These are phyloP conservation scores for Todiramphus saurophagus DNA, from an alignment of 2,113 vertebrate species.

Conservation along the genomic window DNA sequence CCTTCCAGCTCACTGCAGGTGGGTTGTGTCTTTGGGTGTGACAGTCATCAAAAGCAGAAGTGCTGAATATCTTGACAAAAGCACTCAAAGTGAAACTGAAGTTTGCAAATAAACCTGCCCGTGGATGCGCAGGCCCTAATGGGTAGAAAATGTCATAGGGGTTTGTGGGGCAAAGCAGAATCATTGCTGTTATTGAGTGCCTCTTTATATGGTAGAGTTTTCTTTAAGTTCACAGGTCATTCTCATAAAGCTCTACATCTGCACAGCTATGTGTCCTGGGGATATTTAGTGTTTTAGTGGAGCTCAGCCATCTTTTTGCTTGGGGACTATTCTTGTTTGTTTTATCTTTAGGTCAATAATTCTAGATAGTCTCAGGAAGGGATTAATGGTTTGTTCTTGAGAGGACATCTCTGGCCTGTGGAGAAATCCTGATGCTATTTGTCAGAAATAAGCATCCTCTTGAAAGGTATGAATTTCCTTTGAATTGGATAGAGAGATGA, in stretches of 20 bases:
- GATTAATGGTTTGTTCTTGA: not conserved
- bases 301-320: not conserved
- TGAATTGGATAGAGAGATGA: not conserved
- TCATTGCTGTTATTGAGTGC: accelerated
- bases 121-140: not conserved
- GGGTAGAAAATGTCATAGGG: not conserved
- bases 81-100: not conserved
- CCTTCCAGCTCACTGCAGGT: not conserved
- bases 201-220: not conserved
- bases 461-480: not conserved
- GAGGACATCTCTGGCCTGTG: not conserved
- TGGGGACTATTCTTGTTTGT: not conserved
- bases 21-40: not conserved
- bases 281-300: not conserved
- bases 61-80: not conserved
- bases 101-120: not conserved
- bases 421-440: not conserved
- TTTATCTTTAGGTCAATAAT: not conserved
- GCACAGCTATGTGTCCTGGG: not conserved
- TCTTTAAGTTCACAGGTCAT: not conserved
- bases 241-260: not conserved
- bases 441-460: not conserved
- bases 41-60: not conserved
- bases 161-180: not conserved
- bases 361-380: not conserved